Conservation (phyloP, 2,888 invertebrate species). For the Eutolmus rufibarbis region DNA sequence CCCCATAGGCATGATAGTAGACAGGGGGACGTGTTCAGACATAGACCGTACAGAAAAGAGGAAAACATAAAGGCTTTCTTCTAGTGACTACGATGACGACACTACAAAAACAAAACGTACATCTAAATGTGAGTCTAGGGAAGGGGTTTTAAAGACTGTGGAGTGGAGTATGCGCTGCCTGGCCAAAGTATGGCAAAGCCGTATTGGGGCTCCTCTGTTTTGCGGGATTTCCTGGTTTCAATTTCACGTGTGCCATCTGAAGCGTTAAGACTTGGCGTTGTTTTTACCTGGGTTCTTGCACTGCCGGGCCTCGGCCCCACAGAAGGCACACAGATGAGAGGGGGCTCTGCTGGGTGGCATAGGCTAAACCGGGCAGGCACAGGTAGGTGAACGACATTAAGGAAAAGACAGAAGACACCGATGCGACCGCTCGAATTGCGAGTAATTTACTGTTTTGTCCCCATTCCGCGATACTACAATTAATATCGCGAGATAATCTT, state of each 20-base stretch:
- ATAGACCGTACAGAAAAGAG: not conserved
- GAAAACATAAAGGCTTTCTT: not conserved
- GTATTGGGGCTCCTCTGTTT: not conserved
- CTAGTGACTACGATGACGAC: not conserved
- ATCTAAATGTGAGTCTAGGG: not conserved
- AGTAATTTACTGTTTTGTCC: constrained; percentile 34
- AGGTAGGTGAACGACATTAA: constrained; percentile 29
- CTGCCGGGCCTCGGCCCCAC: not conserved
- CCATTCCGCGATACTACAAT: constrained; percentile 1
- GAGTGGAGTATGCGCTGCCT: not conserved
- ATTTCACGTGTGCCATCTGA: constrained; percentile 30
- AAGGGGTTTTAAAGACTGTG: not conserved
- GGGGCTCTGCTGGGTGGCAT: not conserved
- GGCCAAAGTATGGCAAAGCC: not conserved
- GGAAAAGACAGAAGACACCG: not conserved
- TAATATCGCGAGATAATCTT: constrained; percentile 15
- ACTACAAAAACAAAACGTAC: not conserved
- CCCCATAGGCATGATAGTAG: not conserved
- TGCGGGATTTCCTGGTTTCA: constrained; percentile 41
- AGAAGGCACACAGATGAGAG: not conserved
- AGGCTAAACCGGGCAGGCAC: not conserved
- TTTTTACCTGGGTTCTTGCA: not conserved
- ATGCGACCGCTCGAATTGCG: constrained; percentile 9
- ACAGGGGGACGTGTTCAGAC: not conserved
- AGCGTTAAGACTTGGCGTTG: constrained; percentile 19